These are phyloP conservation scores for Popillia japonica DNA, from an alignment of 1,140 invertebrate genomes.

Conservation along the genomic window DNA sequence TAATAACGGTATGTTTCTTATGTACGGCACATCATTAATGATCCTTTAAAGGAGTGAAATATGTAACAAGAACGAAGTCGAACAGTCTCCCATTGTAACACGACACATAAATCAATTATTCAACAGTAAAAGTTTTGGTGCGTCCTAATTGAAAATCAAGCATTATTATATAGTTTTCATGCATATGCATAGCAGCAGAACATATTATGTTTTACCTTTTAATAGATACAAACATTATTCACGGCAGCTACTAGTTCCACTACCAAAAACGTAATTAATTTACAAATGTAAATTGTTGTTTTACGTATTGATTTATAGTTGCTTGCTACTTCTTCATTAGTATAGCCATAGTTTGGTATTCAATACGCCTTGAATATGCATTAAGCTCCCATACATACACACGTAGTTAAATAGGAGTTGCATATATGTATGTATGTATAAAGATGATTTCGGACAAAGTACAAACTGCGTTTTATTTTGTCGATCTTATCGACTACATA, in stretches of 20 bases:
- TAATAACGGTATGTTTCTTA: neutral
- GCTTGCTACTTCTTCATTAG: neutral
- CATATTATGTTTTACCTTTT: neutral
- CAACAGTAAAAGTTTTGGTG: constrained; percentile 20
- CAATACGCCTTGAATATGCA: neutral
- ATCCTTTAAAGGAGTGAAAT: constrained; percentile 15
- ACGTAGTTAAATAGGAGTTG: neutral
- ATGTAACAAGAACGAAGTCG: constrained; percentile 16
- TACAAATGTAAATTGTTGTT: constrained; percentile 17
- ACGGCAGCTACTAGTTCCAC: neutral
- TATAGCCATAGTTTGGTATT: neutral
- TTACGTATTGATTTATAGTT: constrained; percentile 22
- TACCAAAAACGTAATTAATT: constrained; percentile 9
- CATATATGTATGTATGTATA: neutral
- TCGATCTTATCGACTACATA: neutral
- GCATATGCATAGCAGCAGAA: constrained; percentile 11
- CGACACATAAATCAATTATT: constrained; percentile 13
- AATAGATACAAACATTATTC: neutral
- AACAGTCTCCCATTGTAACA: neutral
- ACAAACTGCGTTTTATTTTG: neutral
- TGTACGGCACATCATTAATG: neutral
- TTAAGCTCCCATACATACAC: neutral
- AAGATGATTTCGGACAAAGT: neutral
- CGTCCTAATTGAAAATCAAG: constrained; percentile 12
- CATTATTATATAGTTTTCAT: constrained; percentile 2